phyloP scores from a whole-genome alignment of 2,113 vertebrate genomes.

The Cathartes aura region DNA sequence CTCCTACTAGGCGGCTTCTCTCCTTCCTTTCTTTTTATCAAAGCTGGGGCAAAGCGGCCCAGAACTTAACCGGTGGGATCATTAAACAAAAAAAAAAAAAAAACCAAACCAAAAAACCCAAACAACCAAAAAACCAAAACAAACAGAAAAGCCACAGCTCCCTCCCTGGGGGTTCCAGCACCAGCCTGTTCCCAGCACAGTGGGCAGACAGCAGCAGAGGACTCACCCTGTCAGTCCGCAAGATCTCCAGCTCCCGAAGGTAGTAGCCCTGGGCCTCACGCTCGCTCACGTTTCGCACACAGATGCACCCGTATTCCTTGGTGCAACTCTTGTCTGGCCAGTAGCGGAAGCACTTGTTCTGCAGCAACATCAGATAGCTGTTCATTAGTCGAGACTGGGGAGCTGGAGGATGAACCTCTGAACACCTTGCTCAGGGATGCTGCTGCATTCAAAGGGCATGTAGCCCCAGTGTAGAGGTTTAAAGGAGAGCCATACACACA shows the following conservation, averaged over 20 bases:
- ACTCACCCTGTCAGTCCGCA: conserved; percentile 77
- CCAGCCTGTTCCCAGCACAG: not conserved
- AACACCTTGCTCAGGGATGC: not conserved
- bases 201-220: accelerated
- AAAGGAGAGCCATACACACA: not conserved
- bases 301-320: conserved; percentile 79
- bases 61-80: not conserved
- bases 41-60: not conserved
- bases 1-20: not conserved
- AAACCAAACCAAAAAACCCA: too few species aligned
- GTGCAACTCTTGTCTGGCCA: conserved; percentile 81
- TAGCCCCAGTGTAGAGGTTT: accelerated
- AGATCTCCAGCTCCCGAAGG: conserved; percentile 83
- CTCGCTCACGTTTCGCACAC: conserved; percentile 80
- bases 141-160: too few species aligned
- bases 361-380: not conserved
- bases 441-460: not conserved
- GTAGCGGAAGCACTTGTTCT: conserved; percentile 90
- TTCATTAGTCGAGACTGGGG: accelerated
- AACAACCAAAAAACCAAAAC: too few species aligned
- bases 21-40: not conserved
- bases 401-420: not conserved
- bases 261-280: conserved; percentile 81
- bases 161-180: accelerated
- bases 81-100: too few species aligned